Evolutionary conservation across 2,797 vertebrate species (phyloP).

Genomic region (Toxotes lorentzi): DNA sequence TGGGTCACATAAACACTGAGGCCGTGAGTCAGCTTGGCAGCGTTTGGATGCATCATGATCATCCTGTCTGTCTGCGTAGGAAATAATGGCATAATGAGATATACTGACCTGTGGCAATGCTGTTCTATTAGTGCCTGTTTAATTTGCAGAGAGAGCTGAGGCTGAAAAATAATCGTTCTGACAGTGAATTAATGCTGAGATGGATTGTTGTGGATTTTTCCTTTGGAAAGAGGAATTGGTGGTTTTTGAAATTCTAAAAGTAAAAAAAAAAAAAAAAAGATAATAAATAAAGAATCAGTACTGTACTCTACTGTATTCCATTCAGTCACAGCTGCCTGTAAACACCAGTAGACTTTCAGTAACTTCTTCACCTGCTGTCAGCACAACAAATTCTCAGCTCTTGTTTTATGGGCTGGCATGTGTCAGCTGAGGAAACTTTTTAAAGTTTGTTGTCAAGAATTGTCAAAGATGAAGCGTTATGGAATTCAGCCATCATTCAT

Average conservation of each 20-base stretch:
- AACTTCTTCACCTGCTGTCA: neutral
- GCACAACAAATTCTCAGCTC: neutral
- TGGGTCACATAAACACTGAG: slow-evolving; percentile 66
- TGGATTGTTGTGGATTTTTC: neutral
- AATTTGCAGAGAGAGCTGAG: slow-evolving; percentile 2
- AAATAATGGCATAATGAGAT: slow-evolving; percentile 38
- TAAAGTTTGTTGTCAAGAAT: neutral
- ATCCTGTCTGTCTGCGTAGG: slow-evolving; percentile 35
- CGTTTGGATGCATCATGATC: slow-evolving; percentile 51
- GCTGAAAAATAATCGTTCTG: slow-evolving; percentile 9
- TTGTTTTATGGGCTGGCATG: neutral
- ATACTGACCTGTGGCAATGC: slow-evolving; percentile 39
- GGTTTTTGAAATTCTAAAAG: neutral
- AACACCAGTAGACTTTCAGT: neutral
- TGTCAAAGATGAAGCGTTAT: neutral
- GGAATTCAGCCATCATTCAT: neutral
- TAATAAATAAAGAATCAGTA: too few relatives aligned
- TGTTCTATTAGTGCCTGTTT: slow-evolving; percentile 12
- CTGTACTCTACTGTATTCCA: neutral
- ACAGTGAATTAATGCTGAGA: slow-evolving; percentile 4
- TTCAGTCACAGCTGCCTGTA: neutral
- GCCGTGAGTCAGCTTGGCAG: slow-evolving; percentile 64
- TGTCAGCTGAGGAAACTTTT: too few relatives aligned
- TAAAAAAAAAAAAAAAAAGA: too few relatives aligned
- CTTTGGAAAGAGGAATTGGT: neutral